A percentile compares a stretch with the other conserved stretches of the same genome.
Conservation (phyloP, 2,888 invertebrate genomes). For the Eristalis pertinax region DNA sequence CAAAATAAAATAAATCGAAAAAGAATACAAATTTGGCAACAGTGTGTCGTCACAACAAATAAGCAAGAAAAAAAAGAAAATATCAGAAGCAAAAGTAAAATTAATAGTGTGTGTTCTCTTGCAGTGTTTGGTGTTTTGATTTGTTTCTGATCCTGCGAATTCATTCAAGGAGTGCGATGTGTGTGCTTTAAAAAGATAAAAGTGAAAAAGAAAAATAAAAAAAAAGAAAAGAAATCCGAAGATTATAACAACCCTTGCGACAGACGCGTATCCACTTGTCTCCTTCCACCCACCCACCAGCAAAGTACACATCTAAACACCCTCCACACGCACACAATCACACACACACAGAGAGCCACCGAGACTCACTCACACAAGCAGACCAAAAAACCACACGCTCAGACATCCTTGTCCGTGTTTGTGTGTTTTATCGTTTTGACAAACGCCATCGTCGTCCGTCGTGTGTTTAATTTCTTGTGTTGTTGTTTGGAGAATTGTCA, state of each 20-base stretch:
- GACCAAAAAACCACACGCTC: too few species aligned
- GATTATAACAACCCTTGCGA: slow-evolving; percentile 44
- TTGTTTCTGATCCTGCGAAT: slow-evolving; percentile 10
- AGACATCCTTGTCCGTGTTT: too few species aligned
- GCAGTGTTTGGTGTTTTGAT: not conserved
- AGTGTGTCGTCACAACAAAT: slow-evolving; percentile 7
- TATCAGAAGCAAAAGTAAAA: not conserved
- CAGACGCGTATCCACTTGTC: not conserved
- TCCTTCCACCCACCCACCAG: not conserved
- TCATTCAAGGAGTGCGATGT: slow-evolving; percentile 64
- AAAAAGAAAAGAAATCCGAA: not conserved
- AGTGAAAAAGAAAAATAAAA: slow-evolving; percentile 28
- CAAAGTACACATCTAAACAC: not conserved
- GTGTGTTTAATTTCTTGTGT: not conserved
- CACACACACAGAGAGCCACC: not conserved
- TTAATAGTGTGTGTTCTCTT: not conserved
- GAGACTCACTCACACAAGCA: too few species aligned
- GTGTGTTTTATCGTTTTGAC: too few species aligned
- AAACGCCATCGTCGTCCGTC: too few species aligned
- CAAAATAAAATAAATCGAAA: not conserved
- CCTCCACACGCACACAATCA: not conserved
- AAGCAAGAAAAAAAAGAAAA: not conserved
- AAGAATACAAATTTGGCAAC: slow-evolving; percentile 54
- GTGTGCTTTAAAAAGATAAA: slow-evolving; percentile 18
- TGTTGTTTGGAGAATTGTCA: not conserved